phyloP scores from a whole-genome alignment of 2,888 invertebrate species.

The Caenorhabditis virilis region DNA sequence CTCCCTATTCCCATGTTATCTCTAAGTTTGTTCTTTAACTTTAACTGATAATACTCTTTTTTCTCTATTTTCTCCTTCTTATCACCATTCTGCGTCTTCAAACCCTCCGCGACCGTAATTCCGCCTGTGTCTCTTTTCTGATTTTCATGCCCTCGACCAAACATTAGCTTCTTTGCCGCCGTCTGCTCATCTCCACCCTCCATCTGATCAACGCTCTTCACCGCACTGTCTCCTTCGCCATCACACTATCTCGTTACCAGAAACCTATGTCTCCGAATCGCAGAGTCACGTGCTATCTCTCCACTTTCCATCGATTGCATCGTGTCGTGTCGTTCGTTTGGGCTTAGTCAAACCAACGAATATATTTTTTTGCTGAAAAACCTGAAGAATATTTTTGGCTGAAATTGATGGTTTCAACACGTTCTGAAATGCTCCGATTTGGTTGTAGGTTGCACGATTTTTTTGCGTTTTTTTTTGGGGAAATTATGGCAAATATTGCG shows the following conservation, averaged over 20 bases:
- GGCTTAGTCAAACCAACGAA: constrained; percentile 12
- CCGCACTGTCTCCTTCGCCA: not conserved
- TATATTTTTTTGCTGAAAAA: no score
- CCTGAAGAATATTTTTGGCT: no score
- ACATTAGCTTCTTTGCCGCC: not conserved
- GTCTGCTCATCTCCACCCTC: constrained; percentile 6
- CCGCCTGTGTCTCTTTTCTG: constrained; percentile 9
- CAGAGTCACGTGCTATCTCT: constrained; percentile 4
- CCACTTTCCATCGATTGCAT: constrained; percentile 25
- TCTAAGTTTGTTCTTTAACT: constrained; percentile 9
- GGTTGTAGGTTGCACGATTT: no score
- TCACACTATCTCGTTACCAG: not conserved
- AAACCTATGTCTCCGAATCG: constrained; percentile 11
- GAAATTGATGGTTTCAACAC: no score
- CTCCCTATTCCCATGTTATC: not conserved
- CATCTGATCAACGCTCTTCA: not conserved
- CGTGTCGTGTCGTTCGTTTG: constrained; percentile 19
- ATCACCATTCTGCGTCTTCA: constrained; percentile 5
- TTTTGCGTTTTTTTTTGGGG: no score
- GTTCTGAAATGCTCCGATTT: no score
- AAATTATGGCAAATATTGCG: no score
- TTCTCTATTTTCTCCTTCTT: not conserved
- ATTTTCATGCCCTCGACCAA: constrained; percentile 2
- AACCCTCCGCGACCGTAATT: constrained; percentile 1
- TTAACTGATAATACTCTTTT: not conserved